Evolutionary conservation across 2,797 vertebrate species (phyloP), one percentile per base, ranked within the genome.

Genomic region (Pagetopsis macropterus): DNA sequence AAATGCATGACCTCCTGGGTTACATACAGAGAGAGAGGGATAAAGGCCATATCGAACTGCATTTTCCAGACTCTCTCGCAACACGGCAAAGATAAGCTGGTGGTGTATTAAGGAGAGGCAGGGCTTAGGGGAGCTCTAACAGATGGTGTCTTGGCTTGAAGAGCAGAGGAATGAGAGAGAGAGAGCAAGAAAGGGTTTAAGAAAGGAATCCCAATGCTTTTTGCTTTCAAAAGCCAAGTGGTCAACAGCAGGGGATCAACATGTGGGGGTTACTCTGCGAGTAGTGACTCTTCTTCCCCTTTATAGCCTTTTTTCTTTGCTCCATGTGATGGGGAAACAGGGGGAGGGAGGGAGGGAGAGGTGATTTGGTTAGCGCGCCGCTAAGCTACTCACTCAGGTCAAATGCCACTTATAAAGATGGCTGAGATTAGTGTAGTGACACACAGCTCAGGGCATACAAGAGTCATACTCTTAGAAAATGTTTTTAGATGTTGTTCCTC

Each of bases 311-410:
- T 67, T 43, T 48, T 46, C 44, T 74, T 43, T 54, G 43, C 46
- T 60, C 59, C 19, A 14, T 13, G 59, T 19, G 65, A 23, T 63
- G 76, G 70, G 70, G 76, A 63, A 79, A 64, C 48, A 40, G 46
- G 51, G 49, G 33, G 33, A 37, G 33, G 69, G 64, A 37, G 33
- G 69, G 64, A 19, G 1, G 44, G 70, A 21, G 65, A 63, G 40
- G 23, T 67, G 76, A 62, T 83, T 72, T 57, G 65, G 48, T 81
- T 15, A 70, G 43, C 69, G 68, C 78, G 62, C 75, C 21, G 67
- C 75, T 92, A 90, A 92, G 88, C 87, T 82, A 82, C 76, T 90
- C 89, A 82, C 83, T 84, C 72, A 19, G 86, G 85, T 90, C 88
- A 92, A 90, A 91, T 70, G 75, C 54, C 83, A 92, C 72, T 87